phyloP scores from a whole-genome alignment of 2,113 vertebrate genomes.

The Hyperopisus bebe region DNA sequence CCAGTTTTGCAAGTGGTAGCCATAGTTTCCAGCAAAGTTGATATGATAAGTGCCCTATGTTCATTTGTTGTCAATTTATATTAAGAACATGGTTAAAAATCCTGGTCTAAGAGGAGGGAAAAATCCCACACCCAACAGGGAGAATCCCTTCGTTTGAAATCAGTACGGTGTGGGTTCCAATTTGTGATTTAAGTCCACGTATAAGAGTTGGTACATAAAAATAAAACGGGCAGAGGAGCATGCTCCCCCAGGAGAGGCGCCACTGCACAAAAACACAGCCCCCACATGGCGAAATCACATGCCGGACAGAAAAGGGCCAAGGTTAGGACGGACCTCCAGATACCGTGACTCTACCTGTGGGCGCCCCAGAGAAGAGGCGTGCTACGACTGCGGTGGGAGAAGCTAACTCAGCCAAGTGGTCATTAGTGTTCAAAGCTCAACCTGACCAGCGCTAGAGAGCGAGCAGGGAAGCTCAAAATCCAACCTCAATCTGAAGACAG shows the following conservation, averaged over 20 bases:
- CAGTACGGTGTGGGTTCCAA: not conserved
- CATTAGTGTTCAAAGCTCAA: constrained; percentile 32
- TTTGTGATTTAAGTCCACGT: not conserved
- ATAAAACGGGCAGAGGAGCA: not conserved
- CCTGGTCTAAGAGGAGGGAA: not conserved
- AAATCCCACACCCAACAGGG: not conserved
- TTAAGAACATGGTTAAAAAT: not conserved
- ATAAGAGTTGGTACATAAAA: not conserved
- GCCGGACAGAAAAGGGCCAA: constrained; percentile 23
- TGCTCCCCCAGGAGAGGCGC: not conserved
- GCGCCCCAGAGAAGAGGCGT: constrained; percentile 25
- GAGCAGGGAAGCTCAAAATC: not conserved
- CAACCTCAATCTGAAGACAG: not conserved
- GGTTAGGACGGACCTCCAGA: constrained; percentile 29
- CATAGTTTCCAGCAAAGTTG: not conserved
- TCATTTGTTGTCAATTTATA: not conserved
- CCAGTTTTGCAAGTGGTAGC: constrained; percentile 2
- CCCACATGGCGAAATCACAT: constrained; percentile 3
- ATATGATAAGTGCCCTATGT: not conserved
- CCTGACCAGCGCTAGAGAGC: constrained; percentile 18
- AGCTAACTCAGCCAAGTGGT: constrained; percentile 1
- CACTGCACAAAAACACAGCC: constrained; percentile 4
- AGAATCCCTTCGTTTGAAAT: not conserved
- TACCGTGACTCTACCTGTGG: constrained; percentile 20
- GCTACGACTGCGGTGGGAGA: constrained; percentile 1